Evolutionary conservation across 2,113 vertebrate species (phyloP).

Genomic region (Stictonetta naevosa): DNA sequence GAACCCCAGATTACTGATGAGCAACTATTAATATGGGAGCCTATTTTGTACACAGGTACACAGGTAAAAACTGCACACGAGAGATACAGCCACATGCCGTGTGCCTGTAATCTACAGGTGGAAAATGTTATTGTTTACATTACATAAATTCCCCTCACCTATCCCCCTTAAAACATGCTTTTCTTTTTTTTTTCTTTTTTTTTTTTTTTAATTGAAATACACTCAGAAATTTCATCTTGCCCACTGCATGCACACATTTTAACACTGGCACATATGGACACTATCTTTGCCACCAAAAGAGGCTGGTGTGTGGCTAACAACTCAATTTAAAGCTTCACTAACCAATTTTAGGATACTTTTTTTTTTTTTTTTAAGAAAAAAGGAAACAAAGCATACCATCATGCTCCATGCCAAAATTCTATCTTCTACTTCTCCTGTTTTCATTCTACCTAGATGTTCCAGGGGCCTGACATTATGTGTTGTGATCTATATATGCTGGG

Average conservation of each 20-base stretch:
- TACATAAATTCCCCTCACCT: neutral
- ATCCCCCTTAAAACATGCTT: neutral
- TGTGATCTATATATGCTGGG: neutral
- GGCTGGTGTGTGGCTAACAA: neutral
- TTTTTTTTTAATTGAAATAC: too few species aligned
- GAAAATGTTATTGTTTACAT: neutral
- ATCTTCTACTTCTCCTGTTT: neutral
- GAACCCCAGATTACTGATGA: neutral
- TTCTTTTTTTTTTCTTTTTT: neutral
- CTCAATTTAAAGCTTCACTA: neutral
- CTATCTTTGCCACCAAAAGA: neutral
- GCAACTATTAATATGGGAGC: neutral
- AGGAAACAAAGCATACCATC: neutral
- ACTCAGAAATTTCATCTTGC: neutral
- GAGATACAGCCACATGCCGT: neutral
- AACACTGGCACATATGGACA: neutral
- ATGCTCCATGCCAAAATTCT: neutral
- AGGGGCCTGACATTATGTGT: neutral
- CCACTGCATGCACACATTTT: neutral
- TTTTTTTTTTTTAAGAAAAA: neutral
- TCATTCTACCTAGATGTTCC: neutral
- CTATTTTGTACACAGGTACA: neutral
- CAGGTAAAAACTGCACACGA: neutral
- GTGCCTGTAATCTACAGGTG: neutral
- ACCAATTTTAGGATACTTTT: neutral